Percentiles rank a stretch among this genome's conserved stretches.
These are phyloP conservation scores for Cyphomyrus discorhynchus DNA, from an alignment of 2,113 vertebrate species.

Conservation along the genomic window DNA sequence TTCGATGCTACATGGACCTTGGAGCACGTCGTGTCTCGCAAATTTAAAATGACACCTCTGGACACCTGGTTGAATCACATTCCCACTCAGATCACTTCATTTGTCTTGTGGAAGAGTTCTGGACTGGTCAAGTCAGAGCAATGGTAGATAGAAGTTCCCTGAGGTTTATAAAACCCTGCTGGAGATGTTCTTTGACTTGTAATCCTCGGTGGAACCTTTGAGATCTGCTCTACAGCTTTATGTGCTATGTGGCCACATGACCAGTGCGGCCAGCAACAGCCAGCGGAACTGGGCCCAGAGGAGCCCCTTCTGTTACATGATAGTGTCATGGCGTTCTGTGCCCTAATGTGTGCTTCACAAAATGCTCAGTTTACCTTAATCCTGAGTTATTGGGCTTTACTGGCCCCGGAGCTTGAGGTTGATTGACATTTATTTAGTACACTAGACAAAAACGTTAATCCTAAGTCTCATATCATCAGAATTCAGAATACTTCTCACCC, in stretches of 20 bases:
- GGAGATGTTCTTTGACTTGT: background rate
- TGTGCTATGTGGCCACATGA: background rate
- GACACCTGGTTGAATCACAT: background rate
- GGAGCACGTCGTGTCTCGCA: background rate
- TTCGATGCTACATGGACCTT: background rate
- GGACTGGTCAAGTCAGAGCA: background rate
- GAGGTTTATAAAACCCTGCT: background rate
- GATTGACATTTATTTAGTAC: background rate
- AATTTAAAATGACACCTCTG: background rate
- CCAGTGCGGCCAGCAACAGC: background rate
- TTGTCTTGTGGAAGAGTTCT: background rate
- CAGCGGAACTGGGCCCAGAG: background rate
- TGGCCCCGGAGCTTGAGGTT: background rate
- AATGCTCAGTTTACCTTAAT: background rate
- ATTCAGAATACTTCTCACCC: background rate
- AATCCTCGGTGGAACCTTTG: background rate
- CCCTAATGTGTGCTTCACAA: background rate
- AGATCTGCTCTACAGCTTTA: background rate
- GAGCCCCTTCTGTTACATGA: background rate
- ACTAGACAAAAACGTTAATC: background rate
- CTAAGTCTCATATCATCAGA: background rate
- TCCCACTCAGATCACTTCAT: background rate
- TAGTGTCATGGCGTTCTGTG: background rate
- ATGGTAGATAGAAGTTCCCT: background rate
- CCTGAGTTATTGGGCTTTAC: background rate